A percentile compares a stretch with the other conserved stretches of the same genome.
These are phyloP conservation scores for Falcunculus frontatus DNA, from an alignment of 2,113 vertebrate species.

Conservation along the genomic window DNA sequence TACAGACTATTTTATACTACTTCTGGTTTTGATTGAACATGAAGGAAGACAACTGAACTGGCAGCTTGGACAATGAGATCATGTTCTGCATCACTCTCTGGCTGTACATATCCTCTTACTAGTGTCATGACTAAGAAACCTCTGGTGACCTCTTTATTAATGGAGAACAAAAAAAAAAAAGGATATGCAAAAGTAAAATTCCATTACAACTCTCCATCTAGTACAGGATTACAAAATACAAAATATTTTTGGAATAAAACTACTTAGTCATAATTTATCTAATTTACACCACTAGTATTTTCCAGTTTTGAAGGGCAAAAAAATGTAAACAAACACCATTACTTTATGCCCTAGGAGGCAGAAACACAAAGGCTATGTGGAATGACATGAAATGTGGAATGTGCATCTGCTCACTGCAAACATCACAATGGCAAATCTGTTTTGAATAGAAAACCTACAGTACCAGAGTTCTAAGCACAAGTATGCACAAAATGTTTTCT, in stretches of 20 bases:
- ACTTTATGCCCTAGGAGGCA: neutral
- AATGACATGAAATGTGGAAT: neutral
- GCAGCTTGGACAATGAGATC: neutral
- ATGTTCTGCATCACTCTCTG: neutral
- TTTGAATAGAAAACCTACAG: neutral
- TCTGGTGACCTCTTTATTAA: neutral
- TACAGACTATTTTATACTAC: neutral
- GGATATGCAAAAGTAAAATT: neutral
- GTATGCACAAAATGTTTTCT: neutral
- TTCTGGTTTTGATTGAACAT: neutral
- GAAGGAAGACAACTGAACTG: neutral
- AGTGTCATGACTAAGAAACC: neutral
- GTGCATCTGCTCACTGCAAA: neutral
- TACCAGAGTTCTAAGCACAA: neutral
- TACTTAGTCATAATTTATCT: neutral
- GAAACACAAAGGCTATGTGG: neutral
- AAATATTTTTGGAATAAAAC: neutral
- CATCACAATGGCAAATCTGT: conserved; percentile 1
- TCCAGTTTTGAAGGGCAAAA: neutral
- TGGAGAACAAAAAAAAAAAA: neutral
- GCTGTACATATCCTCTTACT: neutral
- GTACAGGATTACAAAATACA: neutral
- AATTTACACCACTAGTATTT: neutral
- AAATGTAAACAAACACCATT: neutral
- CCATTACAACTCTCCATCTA: neutral